Conservation (phyloP, 1,140 invertebrate genomes). For the Heliconius himera region DNA sequence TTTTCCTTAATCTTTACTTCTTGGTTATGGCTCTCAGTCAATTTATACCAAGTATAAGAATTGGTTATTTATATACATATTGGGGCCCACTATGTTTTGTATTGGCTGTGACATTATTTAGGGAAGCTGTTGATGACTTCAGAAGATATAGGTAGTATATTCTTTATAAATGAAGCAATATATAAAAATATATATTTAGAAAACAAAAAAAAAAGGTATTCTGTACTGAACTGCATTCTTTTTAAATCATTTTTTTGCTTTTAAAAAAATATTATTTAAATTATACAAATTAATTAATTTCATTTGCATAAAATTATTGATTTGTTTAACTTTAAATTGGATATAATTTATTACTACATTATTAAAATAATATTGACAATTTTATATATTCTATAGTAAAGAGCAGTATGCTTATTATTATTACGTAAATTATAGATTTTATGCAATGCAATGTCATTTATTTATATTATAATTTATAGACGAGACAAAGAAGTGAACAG, state of each 20-base stretch:
- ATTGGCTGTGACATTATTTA: slow-evolving; percentile 95
- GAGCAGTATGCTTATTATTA: no score
- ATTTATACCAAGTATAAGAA: slow-evolving; percentile 97
- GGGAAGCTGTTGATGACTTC: slow-evolving; percentile 98
- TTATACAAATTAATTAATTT: no score
- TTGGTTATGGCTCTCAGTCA: slow-evolving; percentile 98
- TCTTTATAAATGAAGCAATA: not conserved
- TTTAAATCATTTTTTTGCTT: no score
- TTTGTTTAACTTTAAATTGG: no score
- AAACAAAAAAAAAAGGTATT: no score
- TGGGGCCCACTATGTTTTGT: slow-evolving; percentile 99
- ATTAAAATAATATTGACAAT: no score
- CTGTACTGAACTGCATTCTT: no score
- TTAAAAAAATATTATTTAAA: no score
- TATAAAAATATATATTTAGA: not conserved
- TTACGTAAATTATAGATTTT: no score
- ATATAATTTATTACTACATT: no score
- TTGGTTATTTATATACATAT: slow-evolving; percentile 99
- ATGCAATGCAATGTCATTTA: not conserved
- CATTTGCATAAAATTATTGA: no score
- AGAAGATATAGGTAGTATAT: slow-evolving; percentile 85
- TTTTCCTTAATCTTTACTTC: slow-evolving; percentile 99
- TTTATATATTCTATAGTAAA: no score
- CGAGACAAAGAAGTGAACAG: slow-evolving; percentile 97
- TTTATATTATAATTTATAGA: slow-evolving; percentile 66